phyloP scores from a whole-genome alignment of 2,113 vertebrate species.

The Chlorocebus sabaeus region DNA sequence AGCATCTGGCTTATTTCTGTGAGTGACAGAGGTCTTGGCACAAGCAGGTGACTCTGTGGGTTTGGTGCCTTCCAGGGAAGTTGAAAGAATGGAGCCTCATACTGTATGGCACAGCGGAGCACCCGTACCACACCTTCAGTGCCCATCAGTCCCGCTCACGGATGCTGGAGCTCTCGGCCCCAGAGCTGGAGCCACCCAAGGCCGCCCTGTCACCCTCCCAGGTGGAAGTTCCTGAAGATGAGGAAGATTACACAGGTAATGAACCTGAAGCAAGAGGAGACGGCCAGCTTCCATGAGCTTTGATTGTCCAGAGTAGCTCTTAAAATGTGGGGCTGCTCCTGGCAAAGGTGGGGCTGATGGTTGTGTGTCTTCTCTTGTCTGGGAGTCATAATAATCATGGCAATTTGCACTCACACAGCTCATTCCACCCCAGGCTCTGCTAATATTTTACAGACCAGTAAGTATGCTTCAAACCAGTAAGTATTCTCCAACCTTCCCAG shows the following conservation, averaged over 20 bases:
- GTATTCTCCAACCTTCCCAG: slow-evolving; percentile 34
- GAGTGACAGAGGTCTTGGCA: background rate
- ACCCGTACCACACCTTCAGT: slow-evolving; percentile 82
- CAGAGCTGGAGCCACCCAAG: slow-evolving; percentile 74
- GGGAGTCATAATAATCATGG: slow-evolving; percentile 35
- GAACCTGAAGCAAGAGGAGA: fast-evolving
- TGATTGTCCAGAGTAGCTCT: background rate
- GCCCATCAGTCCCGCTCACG: slow-evolving; percentile 79
- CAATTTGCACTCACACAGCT: slow-evolving; percentile 72
- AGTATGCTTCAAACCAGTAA: slow-evolving; percentile 72
- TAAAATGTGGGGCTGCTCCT: background rate
- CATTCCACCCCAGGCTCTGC: slow-evolving; percentile 53
- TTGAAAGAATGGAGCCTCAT: slow-evolving; percentile 93
- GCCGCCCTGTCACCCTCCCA: slow-evolving; percentile 76
- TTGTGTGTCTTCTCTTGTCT: background rate
- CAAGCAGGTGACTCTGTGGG: background rate
- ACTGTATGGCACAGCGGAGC: slow-evolving; percentile 89
- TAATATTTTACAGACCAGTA: slow-evolving; percentile 66
- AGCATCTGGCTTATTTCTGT: background rate
- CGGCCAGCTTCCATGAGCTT: background rate
- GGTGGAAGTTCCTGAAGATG: slow-evolving; percentile 84
- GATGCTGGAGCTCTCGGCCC: slow-evolving; percentile 76
- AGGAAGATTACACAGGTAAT: slow-evolving; percentile 91
- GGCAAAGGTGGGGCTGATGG: background rate
- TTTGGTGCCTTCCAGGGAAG: slow-evolving; percentile 84